These are phyloP conservation scores for Platycercus adscitus DNA, from an alignment of 2,113 vertebrate genomes.

Conservation along the genomic window DNA sequence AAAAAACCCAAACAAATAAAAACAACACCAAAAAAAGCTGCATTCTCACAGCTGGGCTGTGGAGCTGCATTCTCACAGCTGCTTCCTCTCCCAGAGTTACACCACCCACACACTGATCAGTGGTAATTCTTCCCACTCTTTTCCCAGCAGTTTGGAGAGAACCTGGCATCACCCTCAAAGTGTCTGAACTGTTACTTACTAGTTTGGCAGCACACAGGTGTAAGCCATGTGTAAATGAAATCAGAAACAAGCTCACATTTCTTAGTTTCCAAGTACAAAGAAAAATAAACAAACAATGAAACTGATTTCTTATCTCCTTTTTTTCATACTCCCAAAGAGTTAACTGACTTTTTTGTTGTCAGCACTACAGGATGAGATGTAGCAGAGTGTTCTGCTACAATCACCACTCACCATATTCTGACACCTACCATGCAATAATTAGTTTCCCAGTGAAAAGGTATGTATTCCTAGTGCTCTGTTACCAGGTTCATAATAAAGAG, in stretches of 20 bases:
- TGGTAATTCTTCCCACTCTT: background rate
- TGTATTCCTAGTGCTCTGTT: background rate
- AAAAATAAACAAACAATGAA: background rate
- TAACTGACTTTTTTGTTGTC: background rate
- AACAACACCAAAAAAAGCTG: background rate
- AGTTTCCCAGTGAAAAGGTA: background rate
- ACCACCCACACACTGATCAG: background rate
- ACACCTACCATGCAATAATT: background rate
- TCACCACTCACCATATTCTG: rapidly evolving
- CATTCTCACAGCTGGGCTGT: background rate
- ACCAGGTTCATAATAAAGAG: background rate
- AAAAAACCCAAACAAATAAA: background rate
- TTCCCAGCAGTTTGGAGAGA: background rate
- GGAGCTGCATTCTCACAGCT: background rate
- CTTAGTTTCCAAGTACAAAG: background rate
- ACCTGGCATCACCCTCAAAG: background rate
- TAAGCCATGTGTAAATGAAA: background rate
- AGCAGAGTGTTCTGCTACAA: background rate
- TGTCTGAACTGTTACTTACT: background rate
- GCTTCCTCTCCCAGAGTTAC: background rate
- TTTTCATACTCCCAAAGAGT: background rate
- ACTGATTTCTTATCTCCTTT: background rate
- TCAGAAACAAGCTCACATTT: background rate
- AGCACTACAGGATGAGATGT: background rate
- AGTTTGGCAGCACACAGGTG: background rate